phyloP scores from a whole-genome alignment of 2,888 invertebrate genomes.

The Phymatocera aterrima region DNA sequence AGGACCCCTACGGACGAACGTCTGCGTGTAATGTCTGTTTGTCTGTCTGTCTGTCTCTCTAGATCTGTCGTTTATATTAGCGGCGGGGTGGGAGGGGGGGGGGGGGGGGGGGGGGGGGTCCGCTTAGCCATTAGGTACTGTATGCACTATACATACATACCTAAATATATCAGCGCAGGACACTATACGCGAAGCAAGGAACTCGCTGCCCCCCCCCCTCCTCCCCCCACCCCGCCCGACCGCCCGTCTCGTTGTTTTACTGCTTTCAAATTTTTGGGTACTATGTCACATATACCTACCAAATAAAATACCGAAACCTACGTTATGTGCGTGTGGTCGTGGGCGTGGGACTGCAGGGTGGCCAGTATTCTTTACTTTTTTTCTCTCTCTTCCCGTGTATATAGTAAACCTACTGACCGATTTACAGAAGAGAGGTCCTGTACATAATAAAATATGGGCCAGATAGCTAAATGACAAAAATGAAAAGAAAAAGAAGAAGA shows the following conservation, averaged over 20 bases:
- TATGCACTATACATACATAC: background rate
- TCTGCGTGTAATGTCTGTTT: constrained; percentile 1
- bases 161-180: no score
- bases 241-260: constrained; percentile 35
- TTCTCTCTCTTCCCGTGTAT: background rate
- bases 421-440: no score
- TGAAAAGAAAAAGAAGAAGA: no score
- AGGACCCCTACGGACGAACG: constrained; percentile 44
- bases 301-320: no score
- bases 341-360: constrained; percentile 30
- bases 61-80: background rate
- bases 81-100: no score
- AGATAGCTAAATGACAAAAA: no score
- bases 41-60: constrained; percentile 3
- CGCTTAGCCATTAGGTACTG: background rate
- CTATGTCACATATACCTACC: no score
- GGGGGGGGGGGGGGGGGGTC: no score
- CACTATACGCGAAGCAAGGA: no score
- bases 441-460: no score
- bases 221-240: no score
- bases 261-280: constrained; percentile 28
- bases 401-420: background rate
- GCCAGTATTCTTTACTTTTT: background rate
- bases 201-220: background rate
- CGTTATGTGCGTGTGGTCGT: constrained; percentile 35